These are phyloP conservation scores for Luscinia luscinia DNA, from an alignment of 2,797 vertebrate species.

Conservation along the genomic window DNA sequence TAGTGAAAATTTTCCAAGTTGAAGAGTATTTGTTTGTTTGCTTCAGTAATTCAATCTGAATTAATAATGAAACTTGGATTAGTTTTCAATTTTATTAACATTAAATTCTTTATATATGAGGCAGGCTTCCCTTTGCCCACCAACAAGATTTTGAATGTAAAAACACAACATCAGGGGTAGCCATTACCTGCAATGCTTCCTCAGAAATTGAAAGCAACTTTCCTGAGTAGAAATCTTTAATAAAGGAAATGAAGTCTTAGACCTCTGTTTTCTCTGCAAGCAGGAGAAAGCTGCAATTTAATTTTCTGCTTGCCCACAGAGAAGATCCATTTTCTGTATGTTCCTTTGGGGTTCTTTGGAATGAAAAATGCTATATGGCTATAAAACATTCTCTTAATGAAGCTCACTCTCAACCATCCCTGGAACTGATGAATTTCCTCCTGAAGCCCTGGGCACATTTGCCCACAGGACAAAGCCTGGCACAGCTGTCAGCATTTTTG, in stretches of 20 bases:
- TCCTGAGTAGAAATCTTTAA: neutral
- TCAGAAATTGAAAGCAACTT: neutral
- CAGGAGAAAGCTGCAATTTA: constrained; percentile 32
- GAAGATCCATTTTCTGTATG: neutral
- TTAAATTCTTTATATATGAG: neutral
- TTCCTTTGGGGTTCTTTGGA: constrained; percentile 36
- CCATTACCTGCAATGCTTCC: neutral
- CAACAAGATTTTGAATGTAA: neutral
- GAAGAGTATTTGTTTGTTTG: neutral
- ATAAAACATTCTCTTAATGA: constrained; percentile 41
- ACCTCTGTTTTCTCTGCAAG: neutral
- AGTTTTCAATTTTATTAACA: neutral
- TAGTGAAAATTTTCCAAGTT: no score
- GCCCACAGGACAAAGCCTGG: neutral
- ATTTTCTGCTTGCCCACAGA: constrained; percentile 2
- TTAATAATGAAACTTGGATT: neutral
- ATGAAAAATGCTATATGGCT: constrained; percentile 3
- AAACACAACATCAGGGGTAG: neutral
- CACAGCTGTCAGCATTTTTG: neutral
- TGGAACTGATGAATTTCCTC: neutral
- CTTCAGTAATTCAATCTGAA: neutral
- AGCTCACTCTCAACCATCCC: neutral
- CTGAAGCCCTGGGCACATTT: neutral
- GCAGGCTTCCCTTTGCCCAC: neutral
- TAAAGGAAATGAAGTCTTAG: neutral